Evolutionary conservation across 2,888 invertebrate species (phyloP).

Genomic region (Torymus aiolomorphi): DNA sequence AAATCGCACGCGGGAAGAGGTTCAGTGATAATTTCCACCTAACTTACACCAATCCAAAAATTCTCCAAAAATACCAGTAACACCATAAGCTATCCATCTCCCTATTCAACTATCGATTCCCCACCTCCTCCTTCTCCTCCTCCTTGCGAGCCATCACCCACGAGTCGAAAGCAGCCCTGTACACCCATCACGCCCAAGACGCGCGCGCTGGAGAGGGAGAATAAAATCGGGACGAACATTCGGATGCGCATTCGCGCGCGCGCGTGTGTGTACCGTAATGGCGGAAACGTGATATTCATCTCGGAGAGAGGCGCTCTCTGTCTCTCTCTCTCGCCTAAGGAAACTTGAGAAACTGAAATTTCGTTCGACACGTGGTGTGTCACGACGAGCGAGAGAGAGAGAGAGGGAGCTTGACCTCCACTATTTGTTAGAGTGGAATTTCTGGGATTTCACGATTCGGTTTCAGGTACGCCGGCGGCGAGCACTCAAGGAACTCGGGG

Average conservation of each 20-base stretch:
- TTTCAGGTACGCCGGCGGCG: slow-evolving; percentile 25
- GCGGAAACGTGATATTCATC: slow-evolving; percentile 49
- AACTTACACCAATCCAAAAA: too few relatives aligned
- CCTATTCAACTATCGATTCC: too few relatives aligned
- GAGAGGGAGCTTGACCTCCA: slow-evolving; percentile 24
- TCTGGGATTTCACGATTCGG: slow-evolving; percentile 42
- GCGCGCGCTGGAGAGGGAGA: not conserved
- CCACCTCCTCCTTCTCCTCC: too few relatives aligned
- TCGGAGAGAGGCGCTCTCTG: not conserved
- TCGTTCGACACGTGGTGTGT: slow-evolving; percentile 41
- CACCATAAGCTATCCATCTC: too few relatives aligned
- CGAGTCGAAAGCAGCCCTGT: too few relatives aligned
- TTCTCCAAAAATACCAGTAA: too few relatives aligned
- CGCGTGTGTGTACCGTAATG: slow-evolving; percentile 36
- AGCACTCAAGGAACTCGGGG: not conserved
- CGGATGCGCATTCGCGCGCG: slow-evolving; percentile 31
- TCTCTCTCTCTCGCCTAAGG: not conserved
- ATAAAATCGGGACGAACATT: slow-evolving; percentile 21
- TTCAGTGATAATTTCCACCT: too few relatives aligned
- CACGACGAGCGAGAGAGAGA: not conserved
- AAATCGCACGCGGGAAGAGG: too few relatives aligned
- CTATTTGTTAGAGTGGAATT: slow-evolving; percentile 42
- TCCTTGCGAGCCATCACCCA: too few relatives aligned
- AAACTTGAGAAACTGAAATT: slow-evolving; percentile 51
- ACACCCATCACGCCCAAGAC: too few relatives aligned